phyloP scores from a whole-genome alignment of 1,140 invertebrate genomes.

The Neocloeon triangulifer region DNA sequence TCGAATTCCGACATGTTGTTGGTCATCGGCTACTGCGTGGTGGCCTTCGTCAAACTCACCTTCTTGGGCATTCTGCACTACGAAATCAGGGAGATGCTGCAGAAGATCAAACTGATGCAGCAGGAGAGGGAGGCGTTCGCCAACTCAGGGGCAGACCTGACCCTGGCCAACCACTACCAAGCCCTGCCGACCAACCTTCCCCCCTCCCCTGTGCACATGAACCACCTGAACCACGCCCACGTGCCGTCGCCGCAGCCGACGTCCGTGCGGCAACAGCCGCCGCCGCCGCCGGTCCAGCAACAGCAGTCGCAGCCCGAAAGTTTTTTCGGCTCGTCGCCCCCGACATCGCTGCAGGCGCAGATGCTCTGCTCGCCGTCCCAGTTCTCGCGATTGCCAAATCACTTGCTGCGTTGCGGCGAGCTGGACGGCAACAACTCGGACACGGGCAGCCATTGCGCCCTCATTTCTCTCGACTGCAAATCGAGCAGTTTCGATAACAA shows the following conservation, averaged over 20 bases:
- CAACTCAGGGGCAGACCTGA: not conserved
- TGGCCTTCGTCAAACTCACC: constrained; percentile 72
- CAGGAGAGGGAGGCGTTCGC: constrained; percentile 8
- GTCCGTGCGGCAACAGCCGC: constrained; percentile 14
- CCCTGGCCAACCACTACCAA: not conserved
- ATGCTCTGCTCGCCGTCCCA: constrained; percentile 16
- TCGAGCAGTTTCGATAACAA: constrained; percentile 30
- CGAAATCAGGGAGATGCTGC: constrained; percentile 74
- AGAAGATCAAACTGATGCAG: constrained; percentile 42
- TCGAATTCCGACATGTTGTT: constrained; percentile 59
- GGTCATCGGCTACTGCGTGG: constrained; percentile 70
- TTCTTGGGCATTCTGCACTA: constrained; percentile 67
- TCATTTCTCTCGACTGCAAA: constrained; percentile 29
- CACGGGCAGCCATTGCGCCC: constrained; percentile 35
- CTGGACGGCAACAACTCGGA: constrained; percentile 31
- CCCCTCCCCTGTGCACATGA: too few species aligned
- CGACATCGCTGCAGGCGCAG: constrained; percentile 9
- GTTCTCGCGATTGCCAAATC: constrained; percentile 18
- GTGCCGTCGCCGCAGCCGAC: constrained; percentile 2
- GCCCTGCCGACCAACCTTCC: not conserved
- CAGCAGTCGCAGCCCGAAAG: constrained; percentile 1
- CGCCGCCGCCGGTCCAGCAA: constrained; percentile 12
- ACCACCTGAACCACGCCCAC: not conserved
- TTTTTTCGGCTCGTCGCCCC: not conserved
- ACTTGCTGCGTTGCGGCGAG: constrained; percentile 23